Evolutionary conservation across 2,888 invertebrate genomes (phyloP).

Genomic region (Caenorhabditis sp.): DNA sequence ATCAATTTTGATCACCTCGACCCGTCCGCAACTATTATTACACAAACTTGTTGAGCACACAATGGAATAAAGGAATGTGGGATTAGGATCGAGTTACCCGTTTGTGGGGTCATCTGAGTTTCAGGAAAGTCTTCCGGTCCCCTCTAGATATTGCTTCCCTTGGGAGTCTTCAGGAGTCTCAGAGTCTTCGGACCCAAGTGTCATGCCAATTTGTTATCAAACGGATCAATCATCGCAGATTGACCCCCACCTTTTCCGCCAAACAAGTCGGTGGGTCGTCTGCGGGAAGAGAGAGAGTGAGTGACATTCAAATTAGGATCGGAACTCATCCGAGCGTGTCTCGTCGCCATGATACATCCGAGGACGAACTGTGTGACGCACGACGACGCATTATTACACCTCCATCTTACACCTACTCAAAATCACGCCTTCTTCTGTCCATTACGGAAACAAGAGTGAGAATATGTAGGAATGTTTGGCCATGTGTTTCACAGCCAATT

Average conservation of each 20-base stretch:
- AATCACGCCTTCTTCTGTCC: conserved; percentile 44
- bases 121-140: too few relatives aligned
- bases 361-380: conserved; percentile 41
- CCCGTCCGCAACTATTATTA: conserved; percentile 50
- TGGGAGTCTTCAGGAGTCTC: too few relatives aligned
- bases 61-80: conserved; percentile 38
- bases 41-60: conserved; percentile 43
- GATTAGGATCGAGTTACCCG: conserved; percentile 46
- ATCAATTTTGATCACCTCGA: conserved; percentile 51
- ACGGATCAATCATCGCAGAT: conserved; percentile 49
- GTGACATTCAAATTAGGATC: conserved; percentile 55
- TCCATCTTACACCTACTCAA: conserved; percentile 47
- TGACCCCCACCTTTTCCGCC: conserved; percentile 45
- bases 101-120: background rate
- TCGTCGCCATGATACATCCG: conserved; percentile 47
- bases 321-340: conserved; percentile 56
- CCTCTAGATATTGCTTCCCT: too few relatives aligned
- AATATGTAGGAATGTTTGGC: background rate
- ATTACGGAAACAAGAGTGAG: conserved; percentile 40
- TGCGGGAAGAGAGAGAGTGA: conserved; percentile 9
- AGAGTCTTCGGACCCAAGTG: conserved; percentile 32
- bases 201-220: conserved; percentile 57
- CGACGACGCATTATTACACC: conserved; percentile 41
- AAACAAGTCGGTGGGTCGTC: conserved; percentile 19
- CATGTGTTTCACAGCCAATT: conserved; percentile 20